Evolutionary conservation across 2,888 invertebrate genomes (phyloP), one percentile per base, ranked within the genome.

Genomic region (Drosophila tripunctata): DNA sequence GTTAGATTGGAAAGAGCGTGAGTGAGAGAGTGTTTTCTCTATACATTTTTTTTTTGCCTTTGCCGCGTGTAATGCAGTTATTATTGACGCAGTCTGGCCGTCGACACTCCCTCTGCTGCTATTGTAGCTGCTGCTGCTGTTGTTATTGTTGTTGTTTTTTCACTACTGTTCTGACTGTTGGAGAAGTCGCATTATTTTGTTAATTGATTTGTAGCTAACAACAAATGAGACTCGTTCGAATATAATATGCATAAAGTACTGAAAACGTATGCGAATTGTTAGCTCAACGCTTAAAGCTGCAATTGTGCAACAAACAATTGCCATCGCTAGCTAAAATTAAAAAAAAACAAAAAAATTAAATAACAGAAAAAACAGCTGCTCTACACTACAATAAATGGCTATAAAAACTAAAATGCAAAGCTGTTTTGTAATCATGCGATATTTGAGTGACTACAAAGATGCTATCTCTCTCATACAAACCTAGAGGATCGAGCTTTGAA

Each of bases 41-140:
- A 21, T n/a, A n/a, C n/a, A n/a, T n/a, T n/a, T n/a, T n/a, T 31
- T 57, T 75, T 58, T 55, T 50, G 62, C 45, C 62, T 47, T 41
- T 60, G 55, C 43, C 79, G 64, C 51, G 78, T 77, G 65, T 78
- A 84, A 85, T 85, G 88, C 84, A 85, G 79, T 87, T 84, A 78
- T 76, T 85, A 88, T 88, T 88, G 88, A 82, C 88, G 83, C 88
- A 83, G 83, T 84, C 87, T 74, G 74, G 50, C 58, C 41, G 41
- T 41, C 41, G 52, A 47, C 72, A 66, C 52, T 72, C 67, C 72
- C 60, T 38, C 57, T 30, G 41, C 40, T 35, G 41, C 27, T 24
- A 17, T 5, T 55, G 15, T 40, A 22, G 8, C 52, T 15, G 38
- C 35, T 44, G 8, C 17, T 58, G 48, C 14, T 36, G 27, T 10